Conservation (phyloP, 2,888 invertebrate genomes). For the Prenolepis imparis region DNA sequence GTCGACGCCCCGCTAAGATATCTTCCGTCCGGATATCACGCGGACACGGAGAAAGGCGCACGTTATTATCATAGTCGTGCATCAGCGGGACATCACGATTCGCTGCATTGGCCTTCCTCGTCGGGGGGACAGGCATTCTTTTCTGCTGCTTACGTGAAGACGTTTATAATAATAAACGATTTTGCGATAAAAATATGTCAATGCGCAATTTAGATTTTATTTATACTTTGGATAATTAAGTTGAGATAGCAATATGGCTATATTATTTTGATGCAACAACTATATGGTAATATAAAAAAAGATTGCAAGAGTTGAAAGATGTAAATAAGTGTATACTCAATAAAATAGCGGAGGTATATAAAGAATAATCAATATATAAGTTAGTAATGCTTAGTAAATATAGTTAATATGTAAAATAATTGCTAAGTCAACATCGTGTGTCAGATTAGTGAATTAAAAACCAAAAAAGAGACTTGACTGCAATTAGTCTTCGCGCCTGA, state of each 20-base stretch:
- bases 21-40: conserved; percentile 76
- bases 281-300: not conserved
- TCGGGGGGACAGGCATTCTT: conserved; percentile 12
- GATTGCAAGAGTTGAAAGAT: not conserved
- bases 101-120: not conserved
- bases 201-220: conserved; percentile 32
- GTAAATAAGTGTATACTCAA: no score
- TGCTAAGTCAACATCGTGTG: conserved; percentile 14
- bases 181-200: not conserved
- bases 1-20: conserved; percentile 57
- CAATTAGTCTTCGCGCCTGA: conserved; percentile 2
- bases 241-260: conserved; percentile 6
- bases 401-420: conserved; percentile 5
- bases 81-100: conserved; percentile 72
- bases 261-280: not conserved
- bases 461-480: not conserved
- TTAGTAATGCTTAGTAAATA: not conserved
- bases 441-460: not conserved
- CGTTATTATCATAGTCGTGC: conserved; percentile 74
- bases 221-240: not conserved
- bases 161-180: not conserved
- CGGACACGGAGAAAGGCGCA: conserved; percentile 73
- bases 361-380: not conserved
- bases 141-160: conserved; percentile 13
- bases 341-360: not conserved